A percentile compares a stretch with the other conserved stretches of the same genome.
Conservation (phyloP, 2,113 vertebrate species). For the Promerops cafer region DNA sequence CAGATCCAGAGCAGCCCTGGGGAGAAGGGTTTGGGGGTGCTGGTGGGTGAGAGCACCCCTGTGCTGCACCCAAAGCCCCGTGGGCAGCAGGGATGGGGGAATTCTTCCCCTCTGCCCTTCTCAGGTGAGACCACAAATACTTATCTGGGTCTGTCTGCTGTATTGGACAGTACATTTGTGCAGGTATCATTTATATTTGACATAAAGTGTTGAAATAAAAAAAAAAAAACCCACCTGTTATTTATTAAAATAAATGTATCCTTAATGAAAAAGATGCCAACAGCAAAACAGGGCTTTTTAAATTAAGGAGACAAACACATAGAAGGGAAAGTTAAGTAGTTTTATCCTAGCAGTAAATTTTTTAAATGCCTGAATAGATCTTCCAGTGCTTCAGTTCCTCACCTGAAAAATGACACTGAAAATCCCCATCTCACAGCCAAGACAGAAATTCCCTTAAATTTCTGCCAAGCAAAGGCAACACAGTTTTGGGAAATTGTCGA, state of each 20-base stretch:
- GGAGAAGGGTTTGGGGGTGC: not conserved
- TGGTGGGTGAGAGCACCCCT: not conserved
- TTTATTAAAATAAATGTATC: not conserved
- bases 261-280: not conserved
- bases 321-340: not conserved
- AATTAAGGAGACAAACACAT: not conserved
- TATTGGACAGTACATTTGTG: not conserved
- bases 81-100: not conserved
- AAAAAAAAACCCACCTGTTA: not conserved
- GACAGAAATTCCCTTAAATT: not conserved
- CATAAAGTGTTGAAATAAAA: not conserved
- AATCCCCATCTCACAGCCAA: not conserved
- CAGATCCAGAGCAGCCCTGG: not conserved
- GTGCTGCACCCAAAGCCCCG: not conserved
- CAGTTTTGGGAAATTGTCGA: not conserved
- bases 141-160: not conserved
- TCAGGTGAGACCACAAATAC: not conserved
- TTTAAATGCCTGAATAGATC: not conserved
- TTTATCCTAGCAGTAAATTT: not conserved
- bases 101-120: not conserved
- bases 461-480: not conserved
- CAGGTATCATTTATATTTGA: not conserved
- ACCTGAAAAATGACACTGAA: not conserved
- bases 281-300: no score
- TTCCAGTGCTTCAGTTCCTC: not conserved